Evolutionary conservation across 2,797 vertebrate species (phyloP).

Genomic region (Phataginus tricuspis): DNA sequence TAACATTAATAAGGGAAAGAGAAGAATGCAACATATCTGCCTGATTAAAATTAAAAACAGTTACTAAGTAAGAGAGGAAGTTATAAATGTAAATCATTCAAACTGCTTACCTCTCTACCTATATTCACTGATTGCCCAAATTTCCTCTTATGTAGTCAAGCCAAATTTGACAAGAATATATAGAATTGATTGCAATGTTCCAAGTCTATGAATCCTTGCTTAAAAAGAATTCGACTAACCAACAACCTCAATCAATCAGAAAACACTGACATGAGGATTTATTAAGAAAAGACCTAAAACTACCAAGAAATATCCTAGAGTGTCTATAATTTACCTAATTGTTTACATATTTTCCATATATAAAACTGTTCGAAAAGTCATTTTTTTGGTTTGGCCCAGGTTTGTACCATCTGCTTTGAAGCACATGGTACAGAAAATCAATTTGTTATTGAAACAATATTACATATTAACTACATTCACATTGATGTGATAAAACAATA

Average conservation of each 20-base stretch:
- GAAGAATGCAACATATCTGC: not conserved
- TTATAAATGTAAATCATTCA: not conserved
- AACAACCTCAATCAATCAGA: not conserved
- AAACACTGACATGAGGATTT: not conserved
- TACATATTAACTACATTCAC: not conserved
- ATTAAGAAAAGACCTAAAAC: not conserved
- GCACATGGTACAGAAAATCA: not conserved
- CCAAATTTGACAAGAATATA: slow-evolving; percentile 34
- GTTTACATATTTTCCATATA: not conserved
- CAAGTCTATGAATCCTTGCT: not conserved
- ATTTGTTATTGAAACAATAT: not conserved
- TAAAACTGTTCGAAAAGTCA: not conserved
- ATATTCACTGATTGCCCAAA: not conserved
- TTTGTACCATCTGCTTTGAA: not conserved
- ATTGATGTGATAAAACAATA: not conserved
- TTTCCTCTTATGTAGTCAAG: not conserved
- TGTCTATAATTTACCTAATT: not conserved
- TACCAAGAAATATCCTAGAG: not conserved
- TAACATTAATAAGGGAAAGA: not conserved
- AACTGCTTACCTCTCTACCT: not conserved
- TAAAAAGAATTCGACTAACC: not conserved
- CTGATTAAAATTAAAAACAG: slow-evolving; percentile 8
- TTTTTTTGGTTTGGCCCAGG: not conserved
- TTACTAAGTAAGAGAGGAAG: not conserved
- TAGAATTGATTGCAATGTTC: not conserved